Conservation (phyloP, 2,888 invertebrate genomes). For the Metopia argyrocephala region DNA sequence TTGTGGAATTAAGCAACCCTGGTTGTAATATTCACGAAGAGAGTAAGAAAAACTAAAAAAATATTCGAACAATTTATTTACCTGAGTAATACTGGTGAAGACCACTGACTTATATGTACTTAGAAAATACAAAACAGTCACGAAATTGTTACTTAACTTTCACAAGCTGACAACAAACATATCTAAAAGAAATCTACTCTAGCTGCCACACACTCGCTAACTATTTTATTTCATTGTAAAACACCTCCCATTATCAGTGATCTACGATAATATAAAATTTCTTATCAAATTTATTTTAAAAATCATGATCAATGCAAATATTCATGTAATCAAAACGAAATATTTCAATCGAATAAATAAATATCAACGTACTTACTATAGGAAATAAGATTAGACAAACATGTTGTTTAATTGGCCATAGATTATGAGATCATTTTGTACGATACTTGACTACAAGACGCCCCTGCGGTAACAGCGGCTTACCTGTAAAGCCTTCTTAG, state of each 20-base stretch:
- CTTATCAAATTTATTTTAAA: slow-evolving; percentile 63
- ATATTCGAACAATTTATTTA: too few species aligned
- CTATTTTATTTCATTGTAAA: background rate
- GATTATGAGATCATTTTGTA: slow-evolving; percentile 59
- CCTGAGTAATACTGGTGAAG: too few species aligned
- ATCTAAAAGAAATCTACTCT: too few species aligned
- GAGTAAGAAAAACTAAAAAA: too few species aligned
- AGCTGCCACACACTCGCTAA: too few species aligned
- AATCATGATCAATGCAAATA: slow-evolving; percentile 46
- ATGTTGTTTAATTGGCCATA: slow-evolving; percentile 63
- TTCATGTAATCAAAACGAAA: slow-evolving; percentile 45
- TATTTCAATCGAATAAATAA: slow-evolving; percentile 32
- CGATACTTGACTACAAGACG: slow-evolving; percentile 33
- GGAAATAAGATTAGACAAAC: slow-evolving; percentile 57
- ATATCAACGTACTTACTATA: slow-evolving; percentile 1
- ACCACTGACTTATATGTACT: too few species aligned
- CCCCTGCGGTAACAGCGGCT: slow-evolving; percentile 25
- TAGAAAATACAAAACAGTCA: too few species aligned
- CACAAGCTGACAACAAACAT: too few species aligned
- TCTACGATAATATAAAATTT: slow-evolving; percentile 56
- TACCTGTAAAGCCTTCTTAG: background rate
- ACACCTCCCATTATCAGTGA: slow-evolving; percentile 51
- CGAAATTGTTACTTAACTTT: too few species aligned
- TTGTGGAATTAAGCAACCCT: too few species aligned
- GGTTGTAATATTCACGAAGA: too few species aligned